Conservation (phyloP, 2,888 invertebrate genomes). For the Apantesis nais region DNA sequence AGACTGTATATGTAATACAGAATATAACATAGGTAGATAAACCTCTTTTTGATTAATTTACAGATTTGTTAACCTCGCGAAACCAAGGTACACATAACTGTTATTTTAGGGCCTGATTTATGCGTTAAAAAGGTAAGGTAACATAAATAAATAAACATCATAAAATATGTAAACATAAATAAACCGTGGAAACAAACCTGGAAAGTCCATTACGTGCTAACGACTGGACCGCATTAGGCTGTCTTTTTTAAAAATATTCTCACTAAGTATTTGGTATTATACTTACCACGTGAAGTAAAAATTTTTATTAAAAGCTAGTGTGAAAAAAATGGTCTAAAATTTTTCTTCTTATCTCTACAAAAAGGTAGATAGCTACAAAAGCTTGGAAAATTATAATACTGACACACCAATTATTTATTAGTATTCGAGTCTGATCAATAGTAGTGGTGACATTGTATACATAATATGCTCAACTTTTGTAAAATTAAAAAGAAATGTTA, state of each 20-base stretch:
- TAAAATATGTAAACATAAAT: neutral
- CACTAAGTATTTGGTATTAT: neutral
- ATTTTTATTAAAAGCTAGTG: neutral
- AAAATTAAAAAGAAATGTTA: neutral
- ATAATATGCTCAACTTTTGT: no score
- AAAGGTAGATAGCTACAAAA: neutral
- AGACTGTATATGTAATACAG: neutral
- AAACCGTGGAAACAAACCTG: neutral
- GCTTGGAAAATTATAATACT: neutral
- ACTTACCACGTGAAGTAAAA: neutral
- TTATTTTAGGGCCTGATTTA: no score
- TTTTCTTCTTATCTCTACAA: no score
- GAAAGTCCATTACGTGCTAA: neutral
- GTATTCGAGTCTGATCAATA: no score
- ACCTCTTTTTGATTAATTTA: neutral
- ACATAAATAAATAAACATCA: neutral
- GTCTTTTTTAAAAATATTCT: neutral
- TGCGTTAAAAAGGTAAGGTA: neutral
- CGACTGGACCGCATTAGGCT: neutral
- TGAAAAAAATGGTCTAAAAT: no score
- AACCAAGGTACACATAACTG: neutral
- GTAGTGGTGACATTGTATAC: no score
- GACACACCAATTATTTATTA: no score
- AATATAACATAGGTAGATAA: neutral
- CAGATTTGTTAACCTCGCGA: neutral